Conservation (phyloP, 2,797 vertebrate genomes). For the Chloroceryle amazona region DNA sequence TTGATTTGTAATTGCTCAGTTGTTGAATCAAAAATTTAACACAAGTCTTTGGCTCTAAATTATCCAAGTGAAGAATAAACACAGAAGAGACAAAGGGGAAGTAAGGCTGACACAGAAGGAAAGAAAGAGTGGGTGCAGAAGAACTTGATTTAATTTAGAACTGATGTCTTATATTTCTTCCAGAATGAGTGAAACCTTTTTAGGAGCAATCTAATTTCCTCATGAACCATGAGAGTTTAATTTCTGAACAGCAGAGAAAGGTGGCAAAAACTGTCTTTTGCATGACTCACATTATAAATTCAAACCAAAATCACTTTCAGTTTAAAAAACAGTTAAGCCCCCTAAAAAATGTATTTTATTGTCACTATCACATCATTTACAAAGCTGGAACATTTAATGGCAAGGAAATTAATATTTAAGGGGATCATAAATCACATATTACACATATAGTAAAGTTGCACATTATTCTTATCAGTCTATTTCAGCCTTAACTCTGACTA, state of each 20-base stretch:
- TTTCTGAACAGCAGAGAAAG: slow-evolving; percentile 60
- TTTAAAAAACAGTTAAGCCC: neutral
- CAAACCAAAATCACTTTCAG: neutral
- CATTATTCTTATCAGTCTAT: neutral
- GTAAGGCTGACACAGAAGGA: neutral
- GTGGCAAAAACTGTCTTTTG: slow-evolving; percentile 45
- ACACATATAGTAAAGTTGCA: neutral
- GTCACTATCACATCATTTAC: slow-evolving; percentile 16
- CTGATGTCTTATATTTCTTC: neutral
- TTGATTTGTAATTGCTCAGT: neutral
- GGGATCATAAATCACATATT: neutral
- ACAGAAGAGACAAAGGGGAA: neutral
- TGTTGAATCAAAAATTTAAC: neutral
- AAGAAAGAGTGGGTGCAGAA: neutral
- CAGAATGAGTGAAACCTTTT: slow-evolving; percentile 47
- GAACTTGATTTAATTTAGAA: slow-evolving; percentile 17
- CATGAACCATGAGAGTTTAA: slow-evolving; percentile 39
- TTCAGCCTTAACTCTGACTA: neutral
- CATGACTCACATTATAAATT: slow-evolving; percentile 47
- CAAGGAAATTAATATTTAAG: slow-evolving; percentile 28
- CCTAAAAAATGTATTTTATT: neutral
- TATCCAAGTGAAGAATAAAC: neutral
- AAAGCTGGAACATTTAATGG: slow-evolving; percentile 5
- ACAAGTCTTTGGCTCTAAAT: neutral
- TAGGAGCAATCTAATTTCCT: slow-evolving; percentile 54